Percentiles rank a stretch among this genome's conserved stretches.
phyloP scores from a whole-genome alignment of 2,113 vertebrate species.

The Ondatra zibethicus region DNA sequence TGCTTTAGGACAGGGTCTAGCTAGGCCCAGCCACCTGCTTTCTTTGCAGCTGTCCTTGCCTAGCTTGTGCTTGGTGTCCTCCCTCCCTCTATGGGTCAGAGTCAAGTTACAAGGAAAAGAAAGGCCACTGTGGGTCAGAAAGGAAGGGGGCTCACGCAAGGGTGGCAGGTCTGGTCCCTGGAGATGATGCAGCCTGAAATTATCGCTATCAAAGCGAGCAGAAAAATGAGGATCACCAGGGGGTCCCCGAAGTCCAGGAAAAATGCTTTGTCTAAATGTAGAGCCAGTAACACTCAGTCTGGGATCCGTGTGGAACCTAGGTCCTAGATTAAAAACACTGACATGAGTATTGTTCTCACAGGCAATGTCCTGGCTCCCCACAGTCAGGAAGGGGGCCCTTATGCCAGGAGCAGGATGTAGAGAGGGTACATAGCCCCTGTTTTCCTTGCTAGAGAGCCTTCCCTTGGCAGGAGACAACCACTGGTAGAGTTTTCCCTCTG shows the following conservation, averaged over 20 bases:
- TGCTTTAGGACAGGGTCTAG: not conserved
- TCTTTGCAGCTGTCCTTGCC: not conserved
- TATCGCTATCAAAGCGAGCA: fast-evolving
- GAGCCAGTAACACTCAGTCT: fast-evolving
- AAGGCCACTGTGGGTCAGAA: not conserved
- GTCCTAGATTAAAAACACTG: not conserved
- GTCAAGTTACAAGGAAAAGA: not conserved
- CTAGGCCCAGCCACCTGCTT: not conserved
- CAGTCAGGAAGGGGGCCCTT: not conserved
- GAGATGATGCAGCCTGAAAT: fast-evolving
- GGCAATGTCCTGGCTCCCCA: not conserved
- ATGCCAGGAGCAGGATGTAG: not conserved
- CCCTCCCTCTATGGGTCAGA: not conserved
- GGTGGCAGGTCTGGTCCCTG: fast-evolving
- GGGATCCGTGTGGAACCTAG: fast-evolving
- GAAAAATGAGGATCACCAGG: fast-evolving
- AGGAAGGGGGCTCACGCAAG: slow-evolving; percentile 10
- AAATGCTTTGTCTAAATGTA: fast-evolving
- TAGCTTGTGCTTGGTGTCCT: not conserved
- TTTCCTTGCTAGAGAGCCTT: not conserved
- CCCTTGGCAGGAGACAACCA: not conserved
- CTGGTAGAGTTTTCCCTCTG: not conserved
- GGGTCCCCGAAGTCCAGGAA: not conserved
- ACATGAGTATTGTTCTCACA: not conserved
- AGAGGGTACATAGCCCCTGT: not conserved